These are phyloP conservation scores for Coreoperca whiteheadi DNA, from an alignment of 2,113 vertebrate genomes.

Conservation along the genomic window DNA sequence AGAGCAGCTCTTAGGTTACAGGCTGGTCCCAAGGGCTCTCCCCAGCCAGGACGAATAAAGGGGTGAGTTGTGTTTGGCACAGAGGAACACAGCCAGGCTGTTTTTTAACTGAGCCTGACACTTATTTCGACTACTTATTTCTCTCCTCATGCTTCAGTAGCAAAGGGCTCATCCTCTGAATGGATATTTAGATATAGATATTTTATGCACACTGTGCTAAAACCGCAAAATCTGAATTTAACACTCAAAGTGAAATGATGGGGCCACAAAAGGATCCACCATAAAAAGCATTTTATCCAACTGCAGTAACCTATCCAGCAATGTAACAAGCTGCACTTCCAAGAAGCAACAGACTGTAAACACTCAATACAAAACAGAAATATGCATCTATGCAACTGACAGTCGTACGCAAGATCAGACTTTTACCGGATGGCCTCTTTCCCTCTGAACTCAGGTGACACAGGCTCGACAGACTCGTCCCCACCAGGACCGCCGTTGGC, in stretches of 20 bases:
- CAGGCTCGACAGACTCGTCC: constrained; percentile 88
- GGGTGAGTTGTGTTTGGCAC: background rate
- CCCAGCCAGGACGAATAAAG: background rate
- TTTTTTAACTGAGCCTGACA: background rate
- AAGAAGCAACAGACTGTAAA: background rate
- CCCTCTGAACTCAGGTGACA: constrained; percentile 92
- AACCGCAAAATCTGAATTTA: background rate
- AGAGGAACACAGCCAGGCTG: background rate
- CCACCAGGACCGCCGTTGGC: constrained; percentile 82
- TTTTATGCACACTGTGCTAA: accelerated
- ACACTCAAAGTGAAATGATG: background rate
- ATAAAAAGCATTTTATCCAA: background rate
- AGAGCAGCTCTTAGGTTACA: constrained; percentile 7
- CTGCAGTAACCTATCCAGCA: background rate
- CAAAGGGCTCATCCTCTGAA: background rate
- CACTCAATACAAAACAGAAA: background rate
- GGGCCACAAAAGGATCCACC: background rate
- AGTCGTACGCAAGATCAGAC: background rate
- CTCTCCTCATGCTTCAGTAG: background rate
- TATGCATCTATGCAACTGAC: background rate
- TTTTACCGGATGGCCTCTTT: constrained; percentile 96
- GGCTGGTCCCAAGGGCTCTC: background rate
- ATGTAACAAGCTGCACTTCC: background rate
- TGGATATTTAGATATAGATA: background rate
- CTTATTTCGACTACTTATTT: background rate